These are phyloP conservation scores for Lycocerus yunnanus DNA, from an alignment of 2,888 invertebrate genomes.

Conservation along the genomic window DNA sequence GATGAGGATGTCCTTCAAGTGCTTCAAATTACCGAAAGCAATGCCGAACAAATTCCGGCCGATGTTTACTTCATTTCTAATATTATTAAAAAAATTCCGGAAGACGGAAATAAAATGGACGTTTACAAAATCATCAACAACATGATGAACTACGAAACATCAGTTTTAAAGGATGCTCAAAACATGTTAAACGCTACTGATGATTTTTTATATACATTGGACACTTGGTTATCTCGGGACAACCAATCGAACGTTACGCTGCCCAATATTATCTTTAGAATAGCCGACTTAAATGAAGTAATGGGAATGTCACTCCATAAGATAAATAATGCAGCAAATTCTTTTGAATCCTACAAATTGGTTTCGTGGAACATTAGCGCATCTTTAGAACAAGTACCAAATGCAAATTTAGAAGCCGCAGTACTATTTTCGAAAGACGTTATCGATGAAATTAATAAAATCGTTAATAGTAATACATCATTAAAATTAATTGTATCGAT, in stretches of 20 bases:
- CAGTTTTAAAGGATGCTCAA: slow-evolving; percentile 45
- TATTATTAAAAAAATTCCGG: slow-evolving; percentile 33
- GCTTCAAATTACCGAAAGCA: neutral
- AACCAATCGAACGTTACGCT: neutral
- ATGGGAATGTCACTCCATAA: neutral
- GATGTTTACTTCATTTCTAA: slow-evolving; percentile 25
- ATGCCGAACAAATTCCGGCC: neutral
- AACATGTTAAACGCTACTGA: slow-evolving; percentile 66
- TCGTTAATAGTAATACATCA: neutral
- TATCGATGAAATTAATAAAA: neutral
- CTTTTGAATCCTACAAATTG: neutral
- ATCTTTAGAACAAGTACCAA: neutral
- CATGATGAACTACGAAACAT: slow-evolving; percentile 59
- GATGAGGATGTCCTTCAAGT: neutral
- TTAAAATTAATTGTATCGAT: neutral
- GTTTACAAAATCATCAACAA: slow-evolving; percentile 56
- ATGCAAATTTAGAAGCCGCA: neutral
- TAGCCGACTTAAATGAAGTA: neutral
- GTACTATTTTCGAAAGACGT: neutral
- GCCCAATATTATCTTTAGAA: neutral
- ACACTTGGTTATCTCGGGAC: slow-evolving; percentile 57
- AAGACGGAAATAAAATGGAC: slow-evolving; percentile 5
- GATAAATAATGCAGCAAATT: neutral
- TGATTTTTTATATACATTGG: slow-evolving; percentile 62
- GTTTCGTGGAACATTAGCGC: neutral